Base-by-base conservation (phyloP, 1,140 invertebrate species). In the Thrips palmi region DNA sequence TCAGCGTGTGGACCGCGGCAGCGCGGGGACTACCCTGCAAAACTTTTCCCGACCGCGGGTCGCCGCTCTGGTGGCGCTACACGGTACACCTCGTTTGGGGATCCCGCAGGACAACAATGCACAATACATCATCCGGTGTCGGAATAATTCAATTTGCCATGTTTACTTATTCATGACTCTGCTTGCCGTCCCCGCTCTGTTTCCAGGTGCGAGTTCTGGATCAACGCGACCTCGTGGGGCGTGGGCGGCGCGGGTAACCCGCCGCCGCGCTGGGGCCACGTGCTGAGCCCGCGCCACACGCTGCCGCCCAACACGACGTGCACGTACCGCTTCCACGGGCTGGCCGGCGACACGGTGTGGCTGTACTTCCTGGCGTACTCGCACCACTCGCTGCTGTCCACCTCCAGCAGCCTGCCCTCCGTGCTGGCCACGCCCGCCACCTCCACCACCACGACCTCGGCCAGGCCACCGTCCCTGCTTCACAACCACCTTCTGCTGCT, bases 301-400 rank as follows among this genome's bases (percentile, higher is more conserved):
- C 58, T 88, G 34, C 76, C 83, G 28, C 78, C 79, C 2, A 80
- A 80, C 46, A 83, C 81, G 23, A 86, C 78, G 8, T 89, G 84
- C 58, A 77, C 73, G 12, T 88, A 84, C 68, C 75, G 72, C 42
- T 82, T 89, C 50, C 68, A 73, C 46, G 84, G 83, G 12, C 67
- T 69, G 33, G 65, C 70, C 17, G 72, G 71, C 33, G 82, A 88
- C 49, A 62, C 77, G 19, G 71, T 89, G 14, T 89, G 85, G 84
- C 63, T 88, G 25, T 86, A 82, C 52, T 88, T 87, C 52, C 67
- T 80, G 32, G 82, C 77, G 34, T 86, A 84, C 56, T 73, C 71
- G 33, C 75, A 81, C 43, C 67, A 47, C 11, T 36, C 44, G 17
- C 33, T 45, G 22, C 22, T 18, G n/a, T n/a, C n/a, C n/a, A n/a